Conservation (phyloP, 2,113 vertebrate species). For the Motacilla tschutschensis region DNA sequence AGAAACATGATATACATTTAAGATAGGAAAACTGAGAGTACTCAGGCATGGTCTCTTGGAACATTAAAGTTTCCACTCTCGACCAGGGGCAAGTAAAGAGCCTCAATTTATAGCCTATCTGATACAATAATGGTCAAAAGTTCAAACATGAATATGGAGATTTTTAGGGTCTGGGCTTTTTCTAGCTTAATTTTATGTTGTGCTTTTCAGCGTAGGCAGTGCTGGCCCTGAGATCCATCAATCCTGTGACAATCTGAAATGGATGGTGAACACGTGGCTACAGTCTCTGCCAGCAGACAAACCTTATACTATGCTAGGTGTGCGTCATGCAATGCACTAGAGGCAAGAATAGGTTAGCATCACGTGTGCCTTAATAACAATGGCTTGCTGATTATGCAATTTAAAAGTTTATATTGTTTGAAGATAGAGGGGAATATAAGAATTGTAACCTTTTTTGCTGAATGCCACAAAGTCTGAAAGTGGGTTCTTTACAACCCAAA, state of each 20-base stretch:
- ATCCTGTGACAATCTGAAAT: accelerated
- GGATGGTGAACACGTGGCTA: not conserved
- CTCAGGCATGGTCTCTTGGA: not conserved
- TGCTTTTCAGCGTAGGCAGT: not conserved
- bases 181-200: not conserved
- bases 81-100: not conserved
- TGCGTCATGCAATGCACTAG: accelerated
- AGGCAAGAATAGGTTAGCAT: not conserved
- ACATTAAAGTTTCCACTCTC: not conserved
- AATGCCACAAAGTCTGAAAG: not conserved
- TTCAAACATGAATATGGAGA: not conserved
- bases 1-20: not conserved
- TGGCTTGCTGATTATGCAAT: not conserved
- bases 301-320: not conserved
- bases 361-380: not conserved
- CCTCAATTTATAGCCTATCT: not conserved
- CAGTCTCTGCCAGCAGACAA: not conserved
- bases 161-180: not conserved
- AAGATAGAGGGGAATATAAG: not conserved
- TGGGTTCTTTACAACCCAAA: not conserved
- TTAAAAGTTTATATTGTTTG: not conserved
- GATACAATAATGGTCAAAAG: not conserved
- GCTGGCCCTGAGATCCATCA: not conserved
- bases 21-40: not conserved
- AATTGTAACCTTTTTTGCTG: not conserved